Base-by-base conservation (phyloP, 2,113 vertebrate species). In the Orcinus orca region DNA sequence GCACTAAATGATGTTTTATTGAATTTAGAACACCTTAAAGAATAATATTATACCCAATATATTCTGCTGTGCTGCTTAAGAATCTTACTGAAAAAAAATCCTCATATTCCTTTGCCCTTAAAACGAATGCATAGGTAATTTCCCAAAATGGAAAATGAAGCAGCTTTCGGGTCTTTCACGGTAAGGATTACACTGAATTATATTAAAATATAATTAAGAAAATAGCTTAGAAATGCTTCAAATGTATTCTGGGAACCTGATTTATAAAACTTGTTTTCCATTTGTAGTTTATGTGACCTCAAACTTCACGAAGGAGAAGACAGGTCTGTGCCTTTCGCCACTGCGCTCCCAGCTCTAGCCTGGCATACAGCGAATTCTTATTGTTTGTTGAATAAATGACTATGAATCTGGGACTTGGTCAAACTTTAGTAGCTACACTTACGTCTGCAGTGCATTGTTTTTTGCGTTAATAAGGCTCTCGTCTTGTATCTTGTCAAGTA, bases 391-490 rank as follows among this genome's bases (percentile, higher is more conserved):
- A 65, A 62, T n/a, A 62, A 84, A 50, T 10, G 26, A 71, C 68
- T 53, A 38, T 5, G 65, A 91, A 47, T 38, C 21, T 71, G 31
- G 10, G 50, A 47, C 55, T 10, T 25, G 81, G 14, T n/a, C 14
- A 65, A 23, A 82, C 47, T 74, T 47, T 15, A 36, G 44, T 3
- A 53, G 50, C n/a, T 71, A 84, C 94, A 99, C 99, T 99, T 98
- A 99, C 99, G 99, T 99, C 98, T 99, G 99, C 97, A 99, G 99
- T 50, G 99, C 99, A 71, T 98, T 98, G 63, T 99, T 99, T 79
- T 99, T 99, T 98, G 99, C 98, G 41, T 99, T 99, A 81, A 99
- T 99, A 97, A 99, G 99, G 92, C 98, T 98, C 60, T 99, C 96
- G 83, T 99, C 99, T 63, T 99, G 98, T 97, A 99, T 99, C 98